Evolutionary conservation across 2,113 vertebrate genomes (phyloP).

Genomic region (Camarhynchus parvulus): DNA sequence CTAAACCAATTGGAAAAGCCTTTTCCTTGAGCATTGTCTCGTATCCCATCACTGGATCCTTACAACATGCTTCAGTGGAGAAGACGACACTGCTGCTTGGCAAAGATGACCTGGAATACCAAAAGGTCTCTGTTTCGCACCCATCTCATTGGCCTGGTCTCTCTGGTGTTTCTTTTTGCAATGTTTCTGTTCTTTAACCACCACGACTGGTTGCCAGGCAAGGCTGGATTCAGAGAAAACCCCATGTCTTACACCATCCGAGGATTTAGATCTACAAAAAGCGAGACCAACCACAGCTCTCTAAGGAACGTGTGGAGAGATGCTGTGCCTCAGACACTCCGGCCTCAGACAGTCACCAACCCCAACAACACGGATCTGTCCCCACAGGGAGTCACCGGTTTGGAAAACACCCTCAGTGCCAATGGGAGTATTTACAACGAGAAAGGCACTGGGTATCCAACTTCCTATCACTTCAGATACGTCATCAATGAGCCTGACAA

Average conservation of each 20-base stretch:
- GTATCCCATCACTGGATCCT: constrained; percentile 43
- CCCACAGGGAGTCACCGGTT: constrained; percentile 72
- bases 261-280: constrained; percentile 80
- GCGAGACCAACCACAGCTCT: constrained; percentile 80
- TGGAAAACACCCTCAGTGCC: constrained; percentile 77
- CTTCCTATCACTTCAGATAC: constrained; percentile 84
- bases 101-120: constrained; percentile 94
- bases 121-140: constrained; percentile 92
- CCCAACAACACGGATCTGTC: constrained; percentile 72
- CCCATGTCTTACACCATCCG: constrained; percentile 82
- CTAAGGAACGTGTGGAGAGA: constrained; percentile 80
- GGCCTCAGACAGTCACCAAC: constrained; percentile 74
- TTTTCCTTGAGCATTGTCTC: not conserved
- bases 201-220: constrained; percentile 84
- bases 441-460: constrained; percentile 60
- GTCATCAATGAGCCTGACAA: constrained; percentile 89
- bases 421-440: constrained; percentile 83
- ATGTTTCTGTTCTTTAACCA: constrained; percentile 85
- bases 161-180: constrained; percentile 83
- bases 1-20: not conserved
- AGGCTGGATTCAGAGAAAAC: constrained; percentile 79
- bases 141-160: constrained; percentile 81
- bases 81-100: constrained; percentile 88
- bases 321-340: constrained; percentile 71
- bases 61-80: constrained; percentile 93